Base-by-base conservation (phyloP, 2,888 invertebrate genomes). In the Ditula angustiorana region DNA sequence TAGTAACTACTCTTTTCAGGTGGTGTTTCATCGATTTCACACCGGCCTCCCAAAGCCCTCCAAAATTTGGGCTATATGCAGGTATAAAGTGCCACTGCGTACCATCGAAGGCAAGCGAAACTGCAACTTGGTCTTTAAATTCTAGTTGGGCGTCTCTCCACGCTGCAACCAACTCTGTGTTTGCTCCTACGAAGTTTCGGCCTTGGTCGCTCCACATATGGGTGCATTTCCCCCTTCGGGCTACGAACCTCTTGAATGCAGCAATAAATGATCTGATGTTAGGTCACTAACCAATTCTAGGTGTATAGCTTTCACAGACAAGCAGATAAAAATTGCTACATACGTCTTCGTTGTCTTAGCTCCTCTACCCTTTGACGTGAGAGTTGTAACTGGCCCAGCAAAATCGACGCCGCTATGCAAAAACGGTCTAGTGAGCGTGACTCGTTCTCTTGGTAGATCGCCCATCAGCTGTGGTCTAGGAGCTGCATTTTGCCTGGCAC, bases 301-400 rank as follows among this genome's bases (percentile, higher is more conserved):
- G 55, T 76, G 76, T 2, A 75, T 63, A 0, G 73, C 74, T 33
- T 72, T 71, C 0, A 72, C 70, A 0, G 68, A 61, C 64, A 74
- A 61, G 44, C 75, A 74, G 1, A 77, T 61, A 37, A 80, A 79
- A 5, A 78, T 65, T 2, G 69, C 61, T 10, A 76, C 72, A 24
- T 77, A 77, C 4, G 67, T 68, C 44, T 58, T 58, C 0, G 11
- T 16, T 0, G 71, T 57, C 61, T 70, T 74, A 0, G 52, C 28
- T 21, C 76, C 75, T 66, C 76, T 66, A 5, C 71, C 70, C 23
- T 66, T 76, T 0, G 64, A 71, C 41, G 68, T 69, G 5, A 72
- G 50, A 10, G 74, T 46, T 37, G 70, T 56, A 5, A 60, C 63
- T 1, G 74, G 76, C 1, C 75, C 75, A 13, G 73, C 71, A 66